Base-by-base conservation (phyloP, 2,113 vertebrate species). In the Anguilla japonica region DNA sequence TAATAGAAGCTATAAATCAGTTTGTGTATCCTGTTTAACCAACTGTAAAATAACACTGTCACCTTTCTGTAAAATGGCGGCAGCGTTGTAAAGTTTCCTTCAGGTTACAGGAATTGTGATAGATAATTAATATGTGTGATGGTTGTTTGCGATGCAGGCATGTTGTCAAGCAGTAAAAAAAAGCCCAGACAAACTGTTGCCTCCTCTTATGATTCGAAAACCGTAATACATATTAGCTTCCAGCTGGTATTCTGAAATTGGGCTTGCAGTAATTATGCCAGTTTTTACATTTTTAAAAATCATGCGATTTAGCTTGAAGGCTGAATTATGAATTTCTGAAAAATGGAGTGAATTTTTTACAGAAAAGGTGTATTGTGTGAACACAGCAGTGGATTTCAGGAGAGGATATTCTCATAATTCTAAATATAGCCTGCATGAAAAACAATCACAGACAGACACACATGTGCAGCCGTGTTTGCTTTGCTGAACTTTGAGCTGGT, bases 371-470 rank as follows among this genome's bases (percentile, higher is more conserved):
- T 6, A 34, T n/a, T 29, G 46, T 83, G 22, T 83, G 40, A 22
- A 18, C 20, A 41, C 20, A 16, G n/a, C 41, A 46, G 79, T 46
- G 5, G 46, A 79, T 85, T 43, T 29, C 57, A 53, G 46, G n/a
- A 41, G 83, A 87, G 83, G 86, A 83, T 87, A 83, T 41, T 34
- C 15, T 15, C 34, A 1, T 34, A 34, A 34, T 34, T 75, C 75
- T 84, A 87, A 81, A 84, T 87, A 84, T 87, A 83, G 41, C 43
- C 43, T 22, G 18, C 50, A 22, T 67, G 83, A 67, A 83, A 50
- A 87, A 60, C 46, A 87, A 78, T n/a, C 34, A 15, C 18, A 50
- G 60, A 82, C 11, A 40, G 41, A 86, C 60, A 41, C 57, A 82
- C 20, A 81, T 81, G 53, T 41, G 26, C 46, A 80, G 3, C 83